phyloP scores from a whole-genome alignment of 1,140 invertebrate species.

The Pseudomyrmex dendroicus region DNA sequence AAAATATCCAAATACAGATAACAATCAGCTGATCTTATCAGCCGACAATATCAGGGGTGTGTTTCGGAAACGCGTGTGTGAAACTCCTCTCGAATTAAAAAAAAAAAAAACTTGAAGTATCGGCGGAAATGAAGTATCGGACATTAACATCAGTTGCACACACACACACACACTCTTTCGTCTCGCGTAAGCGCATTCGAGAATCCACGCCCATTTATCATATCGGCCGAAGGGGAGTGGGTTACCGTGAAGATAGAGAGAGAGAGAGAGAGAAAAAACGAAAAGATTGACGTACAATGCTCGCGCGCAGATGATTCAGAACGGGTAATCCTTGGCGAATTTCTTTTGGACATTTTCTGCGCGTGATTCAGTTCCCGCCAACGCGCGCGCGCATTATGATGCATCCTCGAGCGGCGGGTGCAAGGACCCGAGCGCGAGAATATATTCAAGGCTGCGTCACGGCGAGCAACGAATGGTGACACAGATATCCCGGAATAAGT shows the following conservation, averaged over 20 bases:
- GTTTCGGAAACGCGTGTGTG: not conserved
- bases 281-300: constrained; percentile 54
- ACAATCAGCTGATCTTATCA: too few species aligned
- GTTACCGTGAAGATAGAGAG: constrained; percentile 7
- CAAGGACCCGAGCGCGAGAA: constrained; percentile 32
- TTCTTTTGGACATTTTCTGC: constrained; percentile 37
- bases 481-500: constrained; percentile 17
- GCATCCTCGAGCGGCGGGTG: constrained; percentile 32
- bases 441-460: constrained; percentile 26
- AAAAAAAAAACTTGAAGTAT: constrained; percentile 6
- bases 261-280: constrained; percentile 18
- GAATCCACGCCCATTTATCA: constrained; percentile 57
- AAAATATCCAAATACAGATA: too few species aligned
- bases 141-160: constrained; percentile 18
- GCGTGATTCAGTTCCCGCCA: constrained; percentile 50
- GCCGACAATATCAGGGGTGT: not conserved
- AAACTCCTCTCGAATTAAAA: constrained; percentile 26
- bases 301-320: constrained; percentile 57
- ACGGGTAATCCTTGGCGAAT: constrained; percentile 49
- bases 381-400: constrained; percentile 16
- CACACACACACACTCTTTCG: constrained; percentile 24
- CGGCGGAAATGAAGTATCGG: constrained; percentile 44
- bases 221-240: constrained; percentile 18
- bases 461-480: constrained; percentile 37
- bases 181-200: constrained; percentile 49